Conservation (phyloP, 2,113 vertebrate genomes). For the Litocranius walleri region DNA sequence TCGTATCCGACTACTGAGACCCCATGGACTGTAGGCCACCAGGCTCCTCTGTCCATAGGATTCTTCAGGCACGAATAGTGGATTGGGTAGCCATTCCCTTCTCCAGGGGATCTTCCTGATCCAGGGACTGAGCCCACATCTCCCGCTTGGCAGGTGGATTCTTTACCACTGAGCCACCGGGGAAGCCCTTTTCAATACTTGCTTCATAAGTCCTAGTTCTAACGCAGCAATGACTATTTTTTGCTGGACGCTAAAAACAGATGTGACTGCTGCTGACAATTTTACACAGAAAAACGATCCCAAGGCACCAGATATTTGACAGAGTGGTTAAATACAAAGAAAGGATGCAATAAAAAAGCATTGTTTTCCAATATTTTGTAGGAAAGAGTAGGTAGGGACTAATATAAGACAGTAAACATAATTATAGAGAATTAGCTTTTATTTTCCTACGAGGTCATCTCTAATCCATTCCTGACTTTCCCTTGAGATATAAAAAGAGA, state of each 20-base stretch:
- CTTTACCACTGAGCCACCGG: not conserved
- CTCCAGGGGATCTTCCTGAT: not conserved
- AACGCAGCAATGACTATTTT: not conserved
- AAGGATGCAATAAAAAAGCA: not conserved
- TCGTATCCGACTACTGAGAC: not conserved
- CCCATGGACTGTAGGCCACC: not conserved
- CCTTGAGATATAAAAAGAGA: not conserved
- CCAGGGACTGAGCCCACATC: not conserved
- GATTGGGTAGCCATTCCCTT: not conserved
- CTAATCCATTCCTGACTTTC: not conserved
- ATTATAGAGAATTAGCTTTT: not conserved
- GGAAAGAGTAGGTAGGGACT: not conserved
- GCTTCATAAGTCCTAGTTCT: not conserved
- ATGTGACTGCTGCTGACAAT: not conserved
- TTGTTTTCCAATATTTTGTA: not conserved
- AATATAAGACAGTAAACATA: not conserved
- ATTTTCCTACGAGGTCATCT: not conserved
- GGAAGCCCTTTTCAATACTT: not conserved
- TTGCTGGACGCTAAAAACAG: not conserved
- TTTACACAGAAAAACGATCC: not conserved
- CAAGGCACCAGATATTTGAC: not conserved
- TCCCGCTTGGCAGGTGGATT: not conserved
- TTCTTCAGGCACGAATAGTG: not conserved
- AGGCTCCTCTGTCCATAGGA: not conserved
- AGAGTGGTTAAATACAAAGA: not conserved